phyloP scores from a whole-genome alignment of 2,113 vertebrate species.

The Poeciliopsis occidentalis region DNA sequence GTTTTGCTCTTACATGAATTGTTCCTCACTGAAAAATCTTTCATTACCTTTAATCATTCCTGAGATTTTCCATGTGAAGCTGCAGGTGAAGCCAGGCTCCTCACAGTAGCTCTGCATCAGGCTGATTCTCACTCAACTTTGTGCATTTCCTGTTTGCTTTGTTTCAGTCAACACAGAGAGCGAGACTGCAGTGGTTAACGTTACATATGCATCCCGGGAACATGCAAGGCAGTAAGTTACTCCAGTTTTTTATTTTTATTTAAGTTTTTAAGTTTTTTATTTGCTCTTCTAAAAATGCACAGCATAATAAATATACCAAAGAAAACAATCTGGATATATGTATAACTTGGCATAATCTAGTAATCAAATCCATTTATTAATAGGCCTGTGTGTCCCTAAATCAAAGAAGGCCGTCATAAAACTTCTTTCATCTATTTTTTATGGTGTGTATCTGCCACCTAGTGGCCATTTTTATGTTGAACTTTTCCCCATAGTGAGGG shows the following conservation, averaged over 20 bases:
- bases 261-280: too few relatives aligned
- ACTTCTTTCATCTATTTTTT: not conserved
- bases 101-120: not conserved
- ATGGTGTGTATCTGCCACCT: conserved; percentile 33
- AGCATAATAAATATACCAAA: too few relatives aligned
- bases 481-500: not conserved
- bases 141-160: conserved; percentile 10
- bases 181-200: conserved; percentile 94
- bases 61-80: too few relatives aligned
- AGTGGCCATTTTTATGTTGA: conserved; percentile 18
- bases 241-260: not conserved
- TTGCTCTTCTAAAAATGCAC: not conserved
- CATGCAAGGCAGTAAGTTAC: conserved; percentile 92
- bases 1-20: too few relatives aligned
- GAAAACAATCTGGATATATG: too few relatives aligned
- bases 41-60: too few relatives aligned
- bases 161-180: conserved; percentile 92
- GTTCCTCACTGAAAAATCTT: too few relatives aligned
- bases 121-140: not conserved
- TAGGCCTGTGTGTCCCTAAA: too few relatives aligned
- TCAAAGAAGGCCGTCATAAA: not conserved
- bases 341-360: too few relatives aligned
- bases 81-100: not conserved
- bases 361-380: too few relatives aligned
- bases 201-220: conserved; percentile 91